Evolutionary conservation across 2,113 vertebrate species (phyloP).

Genomic region (Poeciliopsis turrubarensis): DNA sequence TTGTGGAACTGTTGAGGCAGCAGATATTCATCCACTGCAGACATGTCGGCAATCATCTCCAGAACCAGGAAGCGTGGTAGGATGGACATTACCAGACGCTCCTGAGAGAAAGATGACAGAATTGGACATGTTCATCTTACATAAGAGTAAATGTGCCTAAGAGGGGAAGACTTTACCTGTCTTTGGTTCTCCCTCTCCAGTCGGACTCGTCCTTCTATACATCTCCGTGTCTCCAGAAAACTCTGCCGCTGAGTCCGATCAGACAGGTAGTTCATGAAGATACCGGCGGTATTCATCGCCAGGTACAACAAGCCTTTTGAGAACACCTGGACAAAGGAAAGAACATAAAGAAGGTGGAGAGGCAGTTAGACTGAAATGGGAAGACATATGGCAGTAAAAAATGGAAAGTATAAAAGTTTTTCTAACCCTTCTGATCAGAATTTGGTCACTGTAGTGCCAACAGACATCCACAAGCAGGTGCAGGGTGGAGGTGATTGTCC

Average conservation of each 20-base stretch:
- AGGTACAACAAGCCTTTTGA: conserved; percentile 87
- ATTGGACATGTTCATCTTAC: neutral
- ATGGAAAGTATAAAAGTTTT: neutral
- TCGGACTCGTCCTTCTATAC: conserved; percentile 87
- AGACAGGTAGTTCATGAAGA: conserved; percentile 92
- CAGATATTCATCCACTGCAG: conserved; percentile 51
- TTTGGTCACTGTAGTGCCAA: conserved; percentile 40
- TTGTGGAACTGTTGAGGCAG: conserved; percentile 73
- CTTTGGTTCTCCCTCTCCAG: conserved; percentile 91
- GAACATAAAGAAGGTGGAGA: neutral
- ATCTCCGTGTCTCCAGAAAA: conserved; percentile 90
- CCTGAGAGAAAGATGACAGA: conserved; percentile 31
- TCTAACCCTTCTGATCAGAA: conserved; percentile 57
- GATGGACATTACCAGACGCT: conserved; percentile 72
- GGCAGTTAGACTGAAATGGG: neutral
- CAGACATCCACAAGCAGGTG: conserved; percentile 65
- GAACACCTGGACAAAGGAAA: conserved; percentile 73
- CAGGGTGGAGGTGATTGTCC: conserved; percentile 55
- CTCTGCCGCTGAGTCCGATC: conserved; percentile 90
- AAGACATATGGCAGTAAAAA: neutral
- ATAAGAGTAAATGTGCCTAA: neutral
- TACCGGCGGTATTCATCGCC: conserved; percentile 91
- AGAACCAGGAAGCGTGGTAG: conserved; percentile 69
- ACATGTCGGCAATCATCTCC: conserved; percentile 75
- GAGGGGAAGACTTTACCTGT: conserved; percentile 76